These are phyloP conservation scores for Neotoma lepida DNA, from an alignment of 2,113 vertebrate species.

Conservation along the genomic window DNA sequence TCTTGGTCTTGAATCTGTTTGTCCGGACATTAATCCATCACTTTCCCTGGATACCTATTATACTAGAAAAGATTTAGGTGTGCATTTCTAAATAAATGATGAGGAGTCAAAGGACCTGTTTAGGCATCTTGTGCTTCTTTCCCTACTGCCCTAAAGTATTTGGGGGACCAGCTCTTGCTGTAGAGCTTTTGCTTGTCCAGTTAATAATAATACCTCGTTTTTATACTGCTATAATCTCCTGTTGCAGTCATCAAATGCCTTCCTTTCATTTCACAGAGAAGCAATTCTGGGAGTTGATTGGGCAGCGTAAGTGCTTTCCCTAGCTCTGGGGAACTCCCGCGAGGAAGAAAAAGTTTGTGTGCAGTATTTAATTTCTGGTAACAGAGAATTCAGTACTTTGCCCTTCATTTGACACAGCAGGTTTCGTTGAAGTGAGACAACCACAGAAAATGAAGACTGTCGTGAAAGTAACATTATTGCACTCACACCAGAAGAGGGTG, in stretches of 20 bases:
- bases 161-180: constrained; percentile 71
- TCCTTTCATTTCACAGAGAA: constrained; percentile 47
- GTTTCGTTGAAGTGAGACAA: constrained; percentile 38
- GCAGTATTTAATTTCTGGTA: constrained; percentile 48
- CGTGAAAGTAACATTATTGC: neutral
- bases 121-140: constrained; percentile 26
- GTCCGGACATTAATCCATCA: neutral
- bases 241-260: constrained; percentile 69
- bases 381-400: neutral
- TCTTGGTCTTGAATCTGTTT: neutral
- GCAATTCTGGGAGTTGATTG: neutral
- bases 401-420: constrained; percentile 42
- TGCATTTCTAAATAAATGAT: neutral
- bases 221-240: constrained; percentile 42
- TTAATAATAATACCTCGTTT: constrained; percentile 66
- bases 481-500: neutral
- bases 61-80: neutral
- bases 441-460: constrained; percentile 17
- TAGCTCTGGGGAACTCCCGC: neutral
- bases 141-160: constrained; percentile 66
- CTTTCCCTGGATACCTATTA: neutral
- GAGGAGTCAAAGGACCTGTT: neutral
- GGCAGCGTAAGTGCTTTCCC: neutral
- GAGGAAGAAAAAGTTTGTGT: neutral
- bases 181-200: constrained; percentile 50